Evolutionary conservation across 2,888 invertebrate genomes (phyloP).

Genomic region (Campoletis raptor): DNA sequence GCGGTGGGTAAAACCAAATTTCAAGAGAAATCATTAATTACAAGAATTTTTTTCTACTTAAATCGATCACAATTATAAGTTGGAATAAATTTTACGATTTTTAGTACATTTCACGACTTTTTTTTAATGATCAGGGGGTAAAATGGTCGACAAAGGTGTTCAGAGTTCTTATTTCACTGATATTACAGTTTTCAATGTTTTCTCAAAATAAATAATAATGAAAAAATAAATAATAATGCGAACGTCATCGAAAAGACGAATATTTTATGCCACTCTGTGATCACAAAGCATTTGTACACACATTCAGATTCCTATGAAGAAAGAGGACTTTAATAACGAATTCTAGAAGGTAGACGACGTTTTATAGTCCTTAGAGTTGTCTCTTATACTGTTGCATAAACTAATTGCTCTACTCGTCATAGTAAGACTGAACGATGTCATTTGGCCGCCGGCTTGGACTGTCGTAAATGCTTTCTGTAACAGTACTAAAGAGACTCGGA

Average conservation of each 20-base stretch:
- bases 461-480: constrained; percentile 49
- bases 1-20: neutral
- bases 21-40: neutral
- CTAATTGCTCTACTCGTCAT: constrained; percentile 64
- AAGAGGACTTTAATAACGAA: constrained; percentile 62
- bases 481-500: constrained; percentile 51
- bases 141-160: no score
- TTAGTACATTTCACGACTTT: neutral
- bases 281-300: neutral
- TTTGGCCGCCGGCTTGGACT: constrained; percentile 48
- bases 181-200: no score
- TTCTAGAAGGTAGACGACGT: constrained; percentile 26
- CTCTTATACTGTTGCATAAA: constrained; percentile 68
- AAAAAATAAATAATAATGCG: neutral
- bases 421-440: constrained; percentile 33
- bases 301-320: neutral
- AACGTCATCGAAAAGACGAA: neutral
- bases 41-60: neutral
- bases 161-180: no score
- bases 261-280: neutral
- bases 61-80: neutral
- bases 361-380: constrained; percentile 22
- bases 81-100: neutral
- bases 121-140: no score
- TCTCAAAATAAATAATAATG: neutral